Evolutionary conservation across 92 coral and sea anemone genomes (phyloP).

Genomic region (Phenganax subtilis): DNA sequence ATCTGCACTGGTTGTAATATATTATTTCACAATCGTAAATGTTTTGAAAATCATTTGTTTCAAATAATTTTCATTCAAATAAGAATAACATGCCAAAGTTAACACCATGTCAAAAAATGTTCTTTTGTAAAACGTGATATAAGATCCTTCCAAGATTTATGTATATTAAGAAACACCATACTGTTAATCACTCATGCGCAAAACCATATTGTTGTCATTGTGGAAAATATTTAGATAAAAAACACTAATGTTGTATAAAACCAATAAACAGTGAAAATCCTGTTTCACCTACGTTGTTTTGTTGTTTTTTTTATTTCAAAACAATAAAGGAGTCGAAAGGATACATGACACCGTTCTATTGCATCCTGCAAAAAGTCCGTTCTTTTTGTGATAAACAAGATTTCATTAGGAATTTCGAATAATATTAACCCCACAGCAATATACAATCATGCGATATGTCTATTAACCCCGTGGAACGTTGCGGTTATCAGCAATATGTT

Average conservation of each 20-base stretch:
- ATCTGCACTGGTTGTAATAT: too few relatives aligned
- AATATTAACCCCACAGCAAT: background rate
- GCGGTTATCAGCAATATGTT: conserved; percentile 28
- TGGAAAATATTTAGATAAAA: conserved; percentile 4
- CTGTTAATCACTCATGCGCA: background rate
- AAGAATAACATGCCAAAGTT: too few relatives aligned
- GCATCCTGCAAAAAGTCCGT: conserved; percentile 8
- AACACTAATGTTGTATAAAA: conserved; percentile 11
- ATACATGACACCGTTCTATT: conserved; percentile 27
- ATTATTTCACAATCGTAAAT: too few relatives aligned
- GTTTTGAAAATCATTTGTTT: too few relatives aligned
- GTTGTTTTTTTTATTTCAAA: conserved; percentile 28
- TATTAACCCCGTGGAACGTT: conserved; percentile 6
- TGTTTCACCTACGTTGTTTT: conserved; percentile 2
- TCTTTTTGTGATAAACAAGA: background rate
- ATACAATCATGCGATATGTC: conserved; percentile 7
- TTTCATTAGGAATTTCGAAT: background rate
- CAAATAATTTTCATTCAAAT: too few relatives aligned
- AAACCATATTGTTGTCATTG: background rate
- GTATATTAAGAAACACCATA: too few relatives aligned
- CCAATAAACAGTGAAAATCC: background rate
- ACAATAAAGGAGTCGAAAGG: background rate
- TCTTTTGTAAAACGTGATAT: too few relatives aligned
- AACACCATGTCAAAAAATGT: too few relatives aligned
- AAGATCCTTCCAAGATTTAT: too few relatives aligned